Evolutionary conservation across 2,797 vertebrate genomes (phyloP), one percentile per base, ranked within the genome.

Genomic region (Melopsittacus undulatus): DNA sequence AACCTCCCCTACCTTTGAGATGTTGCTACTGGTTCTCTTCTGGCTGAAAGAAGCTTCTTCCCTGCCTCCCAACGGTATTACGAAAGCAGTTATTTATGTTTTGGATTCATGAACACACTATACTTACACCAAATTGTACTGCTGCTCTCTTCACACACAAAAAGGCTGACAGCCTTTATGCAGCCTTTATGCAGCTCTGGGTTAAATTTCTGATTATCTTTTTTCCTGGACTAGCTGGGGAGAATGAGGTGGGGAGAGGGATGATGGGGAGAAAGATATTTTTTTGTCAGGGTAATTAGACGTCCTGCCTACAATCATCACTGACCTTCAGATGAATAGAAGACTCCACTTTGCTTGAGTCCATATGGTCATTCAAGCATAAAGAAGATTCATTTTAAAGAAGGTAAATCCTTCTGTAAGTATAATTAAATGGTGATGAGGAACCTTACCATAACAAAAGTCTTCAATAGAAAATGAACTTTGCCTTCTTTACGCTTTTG

Each of bases 381-480:
- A 95, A 95, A 94, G 91, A 92, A 75, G 51, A 76, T 46, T 92
- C 7, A 38, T 92, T 94, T 85, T 9, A 59, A 94, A 89, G 91
- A 92, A 70, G 22, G n/a, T 89, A 83, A 92, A 96, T 92, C 62
- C 86, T 56, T 83, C 40, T 69, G 26, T 87, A 93, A 94, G 17
- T 27, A 52, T 90, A 96, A 96, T 97, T 95, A 94, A 96, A 94
- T 72, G 18, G 40, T 73, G 63, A 79, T 26, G 48, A 91, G 83
- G 87, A 95, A 75, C 21, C 42, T 62, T 81, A 29, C 36, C 16
- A 75, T 32, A 88, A 67, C 62, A 97, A 87, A 96, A 92, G 7
- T 80, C 84, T 42, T 95, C 42, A 74, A 51, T 48, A 52, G 23
- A 68, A 95, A 94, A 94, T 77, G 59, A 96, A 90, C 72, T 96